These are phyloP conservation scores for Mellilla xanthometata DNA, from an alignment of 2,888 invertebrate genomes.

Conservation along the genomic window DNA sequence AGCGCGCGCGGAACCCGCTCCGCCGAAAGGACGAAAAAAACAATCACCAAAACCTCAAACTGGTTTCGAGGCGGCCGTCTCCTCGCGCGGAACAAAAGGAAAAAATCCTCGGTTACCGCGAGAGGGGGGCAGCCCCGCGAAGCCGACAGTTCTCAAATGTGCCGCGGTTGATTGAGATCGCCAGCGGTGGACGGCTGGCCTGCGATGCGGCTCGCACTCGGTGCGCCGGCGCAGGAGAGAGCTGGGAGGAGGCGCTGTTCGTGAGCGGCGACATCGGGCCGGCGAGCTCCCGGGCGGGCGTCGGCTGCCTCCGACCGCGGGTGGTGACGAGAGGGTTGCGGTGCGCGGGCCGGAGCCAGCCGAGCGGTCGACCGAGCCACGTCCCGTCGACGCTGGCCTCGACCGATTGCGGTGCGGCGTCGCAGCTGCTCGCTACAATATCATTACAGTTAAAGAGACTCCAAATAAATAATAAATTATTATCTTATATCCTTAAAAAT, in stretches of 20 bases:
- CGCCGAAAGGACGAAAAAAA: slow-evolving; percentile 68
- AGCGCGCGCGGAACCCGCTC: slow-evolving; percentile 44
- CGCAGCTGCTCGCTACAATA: slow-evolving; percentile 72
- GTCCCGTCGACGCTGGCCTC: slow-evolving; percentile 74
- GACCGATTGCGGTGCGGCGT: slow-evolving; percentile 77
- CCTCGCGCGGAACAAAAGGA: slow-evolving; percentile 68
- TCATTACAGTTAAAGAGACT: slow-evolving; percentile 80
- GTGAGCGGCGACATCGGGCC: slow-evolving; percentile 34
- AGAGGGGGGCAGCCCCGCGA: slow-evolving; percentile 42
- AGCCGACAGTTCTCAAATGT: slow-evolving; percentile 56
- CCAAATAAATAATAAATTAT: slow-evolving; percentile 83
- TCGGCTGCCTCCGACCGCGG: slow-evolving; percentile 52
- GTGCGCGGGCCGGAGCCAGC: slow-evolving; percentile 46
- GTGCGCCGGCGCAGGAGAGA: slow-evolving; percentile 43
- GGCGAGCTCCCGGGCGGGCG: slow-evolving; percentile 51
- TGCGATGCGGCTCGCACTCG: slow-evolving; percentile 38
- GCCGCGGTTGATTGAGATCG: slow-evolving; percentile 53
- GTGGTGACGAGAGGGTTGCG: slow-evolving; percentile 30
- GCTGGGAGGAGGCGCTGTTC: slow-evolving; percentile 28
- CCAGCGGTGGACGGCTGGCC: slow-evolving; percentile 45
- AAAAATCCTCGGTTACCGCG: slow-evolving; percentile 61
- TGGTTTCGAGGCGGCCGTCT: slow-evolving; percentile 67
- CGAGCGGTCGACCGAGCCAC: slow-evolving; percentile 56
- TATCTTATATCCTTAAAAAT: slow-evolving; percentile 82
- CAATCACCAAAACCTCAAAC: slow-evolving; percentile 73